phyloP scores from a whole-genome alignment of 2,113 vertebrate species.

The Carassius gibelio region DNA sequence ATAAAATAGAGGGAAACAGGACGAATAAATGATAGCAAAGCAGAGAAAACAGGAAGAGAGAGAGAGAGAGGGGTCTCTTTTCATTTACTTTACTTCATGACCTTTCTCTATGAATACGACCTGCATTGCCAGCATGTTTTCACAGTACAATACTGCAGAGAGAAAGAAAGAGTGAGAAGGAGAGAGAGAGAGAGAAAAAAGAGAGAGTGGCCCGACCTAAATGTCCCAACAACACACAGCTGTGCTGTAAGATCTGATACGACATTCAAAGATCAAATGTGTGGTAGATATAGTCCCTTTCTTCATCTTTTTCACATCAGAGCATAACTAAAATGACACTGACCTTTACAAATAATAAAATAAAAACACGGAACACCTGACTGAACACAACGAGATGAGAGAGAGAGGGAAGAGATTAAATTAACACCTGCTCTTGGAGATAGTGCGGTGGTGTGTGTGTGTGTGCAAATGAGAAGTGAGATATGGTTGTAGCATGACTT shows the following conservation, averaged over 20 bases:
- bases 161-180: background rate
- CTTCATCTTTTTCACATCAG: constrained; percentile 41
- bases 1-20: constrained; percentile 14
- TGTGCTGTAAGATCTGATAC: constrained; percentile 61
- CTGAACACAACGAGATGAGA: background rate
- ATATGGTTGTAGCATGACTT: constrained; percentile 67
- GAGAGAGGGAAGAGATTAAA: constrained; percentile 65
- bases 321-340: constrained; percentile 62
- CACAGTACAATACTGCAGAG: constrained; percentile 46
- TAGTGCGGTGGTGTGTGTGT: background rate
- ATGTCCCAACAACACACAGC: constrained; percentile 63
- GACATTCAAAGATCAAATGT: constrained; percentile 60
- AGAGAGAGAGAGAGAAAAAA: constrained; percentile 6
- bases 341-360: constrained; percentile 70
- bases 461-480: constrained; percentile 69
- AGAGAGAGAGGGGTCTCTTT: constrained; percentile 39
- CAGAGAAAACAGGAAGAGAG: constrained; percentile 17
- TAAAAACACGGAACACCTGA: constrained; percentile 46
- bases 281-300: constrained; percentile 53
- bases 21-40: constrained; percentile 14
- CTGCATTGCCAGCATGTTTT: constrained; percentile 63
- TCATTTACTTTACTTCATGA: constrained; percentile 53
- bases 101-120: constrained; percentile 52
- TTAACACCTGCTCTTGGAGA: constrained; percentile 80
- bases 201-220: constrained; percentile 54